Percentiles rank a stretch among this genome's conserved stretches.
phyloP scores from a whole-genome alignment of 2,113 vertebrate species.

The Cyprinodon tularosa region DNA sequence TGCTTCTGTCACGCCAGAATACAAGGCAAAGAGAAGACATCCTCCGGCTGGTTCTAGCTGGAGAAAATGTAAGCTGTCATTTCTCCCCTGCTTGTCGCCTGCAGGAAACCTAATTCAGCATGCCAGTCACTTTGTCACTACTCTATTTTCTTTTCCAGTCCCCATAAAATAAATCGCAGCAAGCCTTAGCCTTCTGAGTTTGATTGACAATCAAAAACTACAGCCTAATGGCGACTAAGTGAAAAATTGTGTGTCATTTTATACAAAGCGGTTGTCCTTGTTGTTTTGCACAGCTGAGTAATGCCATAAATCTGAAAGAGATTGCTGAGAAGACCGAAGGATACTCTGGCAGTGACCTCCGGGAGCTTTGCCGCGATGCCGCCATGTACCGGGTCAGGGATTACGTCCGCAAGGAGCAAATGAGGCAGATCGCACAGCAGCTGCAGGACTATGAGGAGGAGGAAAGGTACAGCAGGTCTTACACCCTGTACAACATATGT shows the following conservation, averaged over 20 bases:
- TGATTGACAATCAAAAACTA: slow-evolving; percentile 10
- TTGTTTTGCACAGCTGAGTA: slow-evolving; percentile 75
- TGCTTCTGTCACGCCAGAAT: slow-evolving; percentile 64
- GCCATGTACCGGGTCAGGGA: slow-evolving; percentile 82
- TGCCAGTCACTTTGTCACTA: slow-evolving; percentile 7
- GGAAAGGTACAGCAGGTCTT: slow-evolving; percentile 66
- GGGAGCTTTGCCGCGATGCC: slow-evolving; percentile 82
- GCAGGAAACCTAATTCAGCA: background rate
- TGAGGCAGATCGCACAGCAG: slow-evolving; percentile 80
- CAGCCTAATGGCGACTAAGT: background rate
- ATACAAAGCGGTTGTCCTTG: background rate
- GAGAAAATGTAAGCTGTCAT: slow-evolving; percentile 78
- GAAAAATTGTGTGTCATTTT: background rate
- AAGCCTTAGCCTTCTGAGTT: slow-evolving; percentile 1
- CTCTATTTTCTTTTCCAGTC: slow-evolving; percentile 16
- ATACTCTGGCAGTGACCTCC: slow-evolving; percentile 82
- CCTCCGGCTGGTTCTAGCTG: slow-evolving; percentile 79
- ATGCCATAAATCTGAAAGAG: slow-evolving; percentile 80
- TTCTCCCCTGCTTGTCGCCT: slow-evolving; percentile 7
- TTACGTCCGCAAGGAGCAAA: slow-evolving; percentile 83
- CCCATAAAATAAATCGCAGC: slow-evolving; percentile 1
- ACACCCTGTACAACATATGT: background rate
- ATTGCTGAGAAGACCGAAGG: slow-evolving; percentile 78
- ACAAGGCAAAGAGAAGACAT: slow-evolving; percentile 80
- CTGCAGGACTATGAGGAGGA: slow-evolving; percentile 70